Conservation (phyloP, 2,797 vertebrate genomes). For the Zenarchopterus dispar region DNA sequence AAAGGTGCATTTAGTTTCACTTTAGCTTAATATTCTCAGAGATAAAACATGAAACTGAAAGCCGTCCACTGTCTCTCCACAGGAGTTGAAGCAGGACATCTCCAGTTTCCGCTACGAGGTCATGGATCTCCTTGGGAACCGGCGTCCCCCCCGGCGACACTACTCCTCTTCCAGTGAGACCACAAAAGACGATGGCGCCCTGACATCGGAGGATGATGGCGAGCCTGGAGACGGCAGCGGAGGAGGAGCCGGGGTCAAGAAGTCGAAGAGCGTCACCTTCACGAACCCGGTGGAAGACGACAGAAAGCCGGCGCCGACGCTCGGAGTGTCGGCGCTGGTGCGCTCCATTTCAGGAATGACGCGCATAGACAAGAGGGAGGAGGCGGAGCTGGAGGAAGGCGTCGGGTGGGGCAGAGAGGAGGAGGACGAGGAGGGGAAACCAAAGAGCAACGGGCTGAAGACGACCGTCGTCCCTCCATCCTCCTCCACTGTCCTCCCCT, state of each 20-base stretch:
- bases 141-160: constrained; percentile 89
- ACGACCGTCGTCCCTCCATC: constrained; percentile 74
- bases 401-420: constrained; percentile 61
- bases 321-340: constrained; percentile 88
- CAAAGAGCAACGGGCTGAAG: constrained; percentile 92
- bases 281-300: constrained; percentile 84
- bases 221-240: constrained; percentile 56
- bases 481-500: constrained; percentile 43
- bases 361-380: constrained; percentile 32
- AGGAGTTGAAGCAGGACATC: constrained; percentile 98
- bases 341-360: constrained; percentile 88
- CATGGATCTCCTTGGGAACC: constrained; percentile 92
- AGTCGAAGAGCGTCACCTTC: constrained; percentile 87
- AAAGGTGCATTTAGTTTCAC: neutral
- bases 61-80: constrained; percentile 6
- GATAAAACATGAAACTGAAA: neutral
- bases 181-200: constrained; percentile 81
- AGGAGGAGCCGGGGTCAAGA: constrained; percentile 65
- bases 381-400: constrained; percentile 52
- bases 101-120: constrained; percentile 97
- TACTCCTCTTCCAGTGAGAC: constrained; percentile 92
- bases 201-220: constrained; percentile 74
- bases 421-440: constrained; percentile 84
- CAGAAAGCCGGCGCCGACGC: constrained; percentile 76
- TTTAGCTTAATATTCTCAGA: neutral